A percentile compares a stretch with the other conserved stretches of the same genome.
Conservation (phyloP, 2,797 vertebrate genomes). For the Sebastes itinus region DNA sequence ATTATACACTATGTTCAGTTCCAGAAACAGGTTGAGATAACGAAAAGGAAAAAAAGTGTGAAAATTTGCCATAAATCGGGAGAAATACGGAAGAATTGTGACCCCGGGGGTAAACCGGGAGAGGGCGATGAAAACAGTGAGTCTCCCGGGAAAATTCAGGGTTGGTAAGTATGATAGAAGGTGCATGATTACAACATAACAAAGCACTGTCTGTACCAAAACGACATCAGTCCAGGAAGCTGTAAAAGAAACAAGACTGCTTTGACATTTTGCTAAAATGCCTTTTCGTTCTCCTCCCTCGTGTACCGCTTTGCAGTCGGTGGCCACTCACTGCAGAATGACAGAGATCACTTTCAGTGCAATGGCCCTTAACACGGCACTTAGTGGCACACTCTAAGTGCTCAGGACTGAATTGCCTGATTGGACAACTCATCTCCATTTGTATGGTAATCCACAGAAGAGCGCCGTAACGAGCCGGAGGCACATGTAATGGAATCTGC, state of each 20-base stretch:
- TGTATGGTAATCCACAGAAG: constrained; percentile 60
- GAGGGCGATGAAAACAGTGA: too few species aligned
- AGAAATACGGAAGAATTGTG: too few species aligned
- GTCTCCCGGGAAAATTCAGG: too few species aligned
- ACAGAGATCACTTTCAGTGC: constrained; percentile 55
- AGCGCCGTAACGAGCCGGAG: constrained; percentile 30
- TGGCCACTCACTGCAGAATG: constrained; percentile 31
- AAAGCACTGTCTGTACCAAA: neutral
- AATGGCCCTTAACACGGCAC: constrained; percentile 65
- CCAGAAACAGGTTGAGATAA: too few species aligned
- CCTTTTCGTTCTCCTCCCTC: neutral
- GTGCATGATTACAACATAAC: neutral
- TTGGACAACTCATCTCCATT: constrained; percentile 71
- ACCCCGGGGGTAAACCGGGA: too few species aligned
- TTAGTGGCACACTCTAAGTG: constrained; percentile 53
- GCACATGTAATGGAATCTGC: constrained; percentile 60
- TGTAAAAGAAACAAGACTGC: neutral
- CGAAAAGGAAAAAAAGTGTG: too few species aligned
- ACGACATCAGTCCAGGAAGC: neutral
- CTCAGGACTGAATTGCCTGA: constrained; percentile 56
- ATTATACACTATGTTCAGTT: too few species aligned
- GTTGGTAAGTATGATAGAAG: neutral
- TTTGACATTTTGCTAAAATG: neutral
- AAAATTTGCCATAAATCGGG: too few species aligned
- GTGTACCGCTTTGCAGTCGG: neutral